These are phyloP conservation scores for Meriones psammophilus DNA, from an alignment of 2,797 vertebrate species.

Conservation along the genomic window DNA sequence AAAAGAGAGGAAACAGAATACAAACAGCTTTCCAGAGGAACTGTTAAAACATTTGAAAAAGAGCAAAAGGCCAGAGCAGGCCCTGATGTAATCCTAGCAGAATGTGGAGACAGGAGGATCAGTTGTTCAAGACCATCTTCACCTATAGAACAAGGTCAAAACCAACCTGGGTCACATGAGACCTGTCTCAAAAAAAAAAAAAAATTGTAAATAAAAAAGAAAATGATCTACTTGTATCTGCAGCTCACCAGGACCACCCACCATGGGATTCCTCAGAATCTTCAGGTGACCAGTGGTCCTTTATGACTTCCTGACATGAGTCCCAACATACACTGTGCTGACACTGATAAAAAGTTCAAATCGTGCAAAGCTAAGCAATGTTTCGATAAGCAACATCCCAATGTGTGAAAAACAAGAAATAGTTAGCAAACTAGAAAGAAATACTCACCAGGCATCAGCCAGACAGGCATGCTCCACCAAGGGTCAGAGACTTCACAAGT, in stretches of 20 bases:
- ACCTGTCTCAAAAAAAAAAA: background rate
- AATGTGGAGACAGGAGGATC: background rate
- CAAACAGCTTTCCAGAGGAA: background rate
- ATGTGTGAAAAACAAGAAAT: background rate
- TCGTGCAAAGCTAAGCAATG: background rate
- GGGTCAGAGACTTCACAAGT: background rate
- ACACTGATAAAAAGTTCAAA: background rate
- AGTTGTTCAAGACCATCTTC: background rate
- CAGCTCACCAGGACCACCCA: background rate
- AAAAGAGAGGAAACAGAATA: background rate
- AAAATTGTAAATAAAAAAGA: background rate
- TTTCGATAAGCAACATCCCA: background rate
- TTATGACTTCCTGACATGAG: background rate
- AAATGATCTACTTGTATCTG: background rate
- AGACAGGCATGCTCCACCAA: background rate
- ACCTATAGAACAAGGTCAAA: background rate
- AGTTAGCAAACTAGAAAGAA: background rate
- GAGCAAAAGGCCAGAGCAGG: background rate
- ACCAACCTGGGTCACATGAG: background rate
- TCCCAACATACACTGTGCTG: background rate
- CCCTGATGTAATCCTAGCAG: background rate
- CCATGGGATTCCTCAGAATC: background rate
- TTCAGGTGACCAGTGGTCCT: background rate
- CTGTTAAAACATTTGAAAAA: background rate
- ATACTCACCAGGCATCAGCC: background rate